A percentile compares a stretch with the other conserved stretches of the same genome.
These are phyloP conservation scores for Glandiceps talaboti DNA, from an alignment of 53 echinoderm and acorn worm genomes.

Conservation along the genomic window DNA sequence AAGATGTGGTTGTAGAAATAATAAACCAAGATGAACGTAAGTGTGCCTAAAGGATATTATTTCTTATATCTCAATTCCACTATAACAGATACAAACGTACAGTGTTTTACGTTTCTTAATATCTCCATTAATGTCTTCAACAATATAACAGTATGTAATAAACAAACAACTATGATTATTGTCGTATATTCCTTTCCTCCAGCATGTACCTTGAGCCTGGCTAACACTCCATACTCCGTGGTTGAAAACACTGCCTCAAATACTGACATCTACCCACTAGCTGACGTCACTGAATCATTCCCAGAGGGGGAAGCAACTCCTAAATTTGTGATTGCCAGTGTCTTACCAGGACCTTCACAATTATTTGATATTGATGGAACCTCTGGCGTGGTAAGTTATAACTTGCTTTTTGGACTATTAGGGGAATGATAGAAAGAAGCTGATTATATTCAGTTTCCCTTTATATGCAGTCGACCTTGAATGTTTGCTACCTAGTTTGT, in stretches of 20 bases:
- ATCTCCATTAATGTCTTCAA: too few species aligned
- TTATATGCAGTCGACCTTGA: too few species aligned
- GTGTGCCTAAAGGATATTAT: not conserved
- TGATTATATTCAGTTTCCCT: too few species aligned
- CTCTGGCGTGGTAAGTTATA: not conserved
- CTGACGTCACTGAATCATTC: not conserved
- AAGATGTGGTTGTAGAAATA: not conserved
- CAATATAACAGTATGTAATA: too few species aligned
- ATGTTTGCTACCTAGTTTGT: too few species aligned
- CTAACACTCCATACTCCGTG: not conserved
- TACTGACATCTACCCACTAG: not conserved
- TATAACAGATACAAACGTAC: too few species aligned
- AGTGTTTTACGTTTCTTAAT: too few species aligned
- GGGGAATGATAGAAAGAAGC: too few species aligned
- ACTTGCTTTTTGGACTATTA: too few species aligned
- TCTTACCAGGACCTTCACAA: not conserved
- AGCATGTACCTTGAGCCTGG: not conserved
- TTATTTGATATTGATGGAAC: not conserved
- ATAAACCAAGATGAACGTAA: not conserved
- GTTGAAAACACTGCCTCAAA: not conserved
- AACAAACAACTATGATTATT: too few species aligned
- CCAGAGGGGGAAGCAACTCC: not conserved
- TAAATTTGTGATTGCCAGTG: not conserved
- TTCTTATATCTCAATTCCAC: too few species aligned
- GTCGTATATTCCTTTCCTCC: not conserved